These are phyloP conservation scores for Typhlichthys eigenmanni DNA, from an alignment of 2,797 vertebrate species.

Conservation along the genomic window DNA sequence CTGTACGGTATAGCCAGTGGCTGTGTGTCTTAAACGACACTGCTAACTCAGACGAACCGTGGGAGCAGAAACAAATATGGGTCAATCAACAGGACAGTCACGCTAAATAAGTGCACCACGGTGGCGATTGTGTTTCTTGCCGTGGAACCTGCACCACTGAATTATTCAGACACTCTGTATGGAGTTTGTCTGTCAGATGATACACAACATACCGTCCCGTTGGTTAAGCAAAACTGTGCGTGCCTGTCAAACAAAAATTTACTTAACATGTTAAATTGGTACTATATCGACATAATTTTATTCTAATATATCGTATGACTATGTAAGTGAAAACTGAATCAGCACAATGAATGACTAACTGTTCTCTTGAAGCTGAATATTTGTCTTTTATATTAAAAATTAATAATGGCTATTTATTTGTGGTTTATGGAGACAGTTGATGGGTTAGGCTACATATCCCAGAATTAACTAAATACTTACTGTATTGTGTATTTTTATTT, in stretches of 20 bases:
- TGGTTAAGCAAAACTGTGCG: conserved; percentile 22
- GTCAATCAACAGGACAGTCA: conserved; percentile 55
- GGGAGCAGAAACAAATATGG: conserved; percentile 36
- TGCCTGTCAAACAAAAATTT: conserved; percentile 9
- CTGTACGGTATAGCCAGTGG: too few relatives aligned
- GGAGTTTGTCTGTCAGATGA: conserved; percentile 60
- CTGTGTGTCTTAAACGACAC: not conserved
- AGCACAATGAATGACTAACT: too few relatives aligned
- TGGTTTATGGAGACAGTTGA: too few relatives aligned
- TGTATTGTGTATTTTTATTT: too few relatives aligned
- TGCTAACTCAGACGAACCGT: not conserved
- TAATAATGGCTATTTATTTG: too few relatives aligned
- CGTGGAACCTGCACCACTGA: conserved; percentile 59
- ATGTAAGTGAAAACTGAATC: too few relatives aligned
- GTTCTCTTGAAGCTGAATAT: too few relatives aligned
- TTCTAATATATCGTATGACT: too few relatives aligned
- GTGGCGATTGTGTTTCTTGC: conserved; percentile 71
- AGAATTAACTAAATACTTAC: too few relatives aligned
- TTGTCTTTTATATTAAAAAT: too few relatives aligned
- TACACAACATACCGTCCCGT: conserved; percentile 53
- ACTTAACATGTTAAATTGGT: conserved; percentile 15
- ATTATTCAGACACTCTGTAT: conserved; percentile 69
- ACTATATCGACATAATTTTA: too few relatives aligned
- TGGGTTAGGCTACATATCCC: too few relatives aligned
- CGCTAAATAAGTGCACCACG: conserved; percentile 38